Conservation (phyloP, 1,140 invertebrate species). For the Calliphora vicina region DNA sequence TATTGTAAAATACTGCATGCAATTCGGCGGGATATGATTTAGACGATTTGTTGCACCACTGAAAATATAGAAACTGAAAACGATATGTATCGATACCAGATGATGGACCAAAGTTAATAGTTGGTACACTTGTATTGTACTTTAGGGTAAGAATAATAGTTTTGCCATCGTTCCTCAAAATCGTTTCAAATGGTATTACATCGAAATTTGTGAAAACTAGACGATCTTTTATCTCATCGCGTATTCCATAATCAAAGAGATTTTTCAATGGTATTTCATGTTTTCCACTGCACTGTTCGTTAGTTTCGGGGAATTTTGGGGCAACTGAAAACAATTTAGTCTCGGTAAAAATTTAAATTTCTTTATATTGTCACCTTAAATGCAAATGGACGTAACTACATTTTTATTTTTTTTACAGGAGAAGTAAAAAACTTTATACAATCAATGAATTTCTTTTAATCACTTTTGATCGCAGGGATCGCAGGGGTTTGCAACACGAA, state of each 20-base stretch:
- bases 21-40: background rate
- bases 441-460: no score
- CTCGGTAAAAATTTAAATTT: no score
- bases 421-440: no score
- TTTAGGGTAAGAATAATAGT: background rate
- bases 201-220: background rate
- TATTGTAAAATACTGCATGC: background rate
- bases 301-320: background rate
- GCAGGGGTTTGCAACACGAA: no score
- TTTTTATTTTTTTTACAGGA: no score
- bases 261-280: background rate
- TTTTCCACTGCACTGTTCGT: background rate
- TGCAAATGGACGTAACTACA: no score
- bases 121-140: background rate
- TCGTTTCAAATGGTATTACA: background rate
- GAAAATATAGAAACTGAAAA: background rate
- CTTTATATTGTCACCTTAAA: no score
- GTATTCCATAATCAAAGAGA: no score
- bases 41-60: background rate
- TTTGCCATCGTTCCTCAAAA: background rate
- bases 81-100: background rate
- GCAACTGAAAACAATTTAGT: no score
- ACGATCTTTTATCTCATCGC: no score
- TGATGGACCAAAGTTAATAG: background rate
- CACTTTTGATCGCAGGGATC: no score